A percentile compares a stretch with the other conserved stretches of the same genome.
Conservation (phyloP, 2,888 invertebrate species). For the Gymnocheta viridis region DNA sequence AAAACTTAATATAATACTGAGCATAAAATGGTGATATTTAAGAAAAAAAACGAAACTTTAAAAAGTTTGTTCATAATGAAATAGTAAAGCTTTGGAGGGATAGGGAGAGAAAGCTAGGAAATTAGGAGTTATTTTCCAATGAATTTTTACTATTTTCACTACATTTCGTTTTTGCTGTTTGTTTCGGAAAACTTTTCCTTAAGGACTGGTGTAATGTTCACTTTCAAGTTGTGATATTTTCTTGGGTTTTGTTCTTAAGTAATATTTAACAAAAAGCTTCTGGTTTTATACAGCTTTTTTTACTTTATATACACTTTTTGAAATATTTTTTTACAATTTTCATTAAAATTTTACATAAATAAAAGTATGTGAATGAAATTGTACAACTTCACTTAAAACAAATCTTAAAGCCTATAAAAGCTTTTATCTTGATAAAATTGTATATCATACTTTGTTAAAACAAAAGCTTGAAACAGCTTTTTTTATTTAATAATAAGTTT, state of each 20-base stretch:
- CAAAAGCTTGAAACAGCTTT: constrained; percentile 69
- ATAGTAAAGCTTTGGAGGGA: neutral
- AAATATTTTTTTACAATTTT: constrained; percentile 51
- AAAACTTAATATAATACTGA: constrained; percentile 82
- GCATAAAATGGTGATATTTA: constrained; percentile 75
- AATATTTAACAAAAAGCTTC: constrained; percentile 60
- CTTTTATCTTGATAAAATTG: constrained; percentile 60
- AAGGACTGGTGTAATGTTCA: constrained; percentile 21
- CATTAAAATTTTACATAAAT: constrained; percentile 46
- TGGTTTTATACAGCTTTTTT: constrained; percentile 41
- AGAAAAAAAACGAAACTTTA: constrained; percentile 34
- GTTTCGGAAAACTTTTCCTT: constrained; percentile 19
- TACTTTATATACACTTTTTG: constrained; percentile 68
- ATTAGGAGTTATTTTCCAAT: neutral
- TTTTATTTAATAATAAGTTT: constrained; percentile 49
- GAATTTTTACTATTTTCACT: constrained; percentile 66
- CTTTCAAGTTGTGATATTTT: constrained; percentile 24
- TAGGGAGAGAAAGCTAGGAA: neutral
- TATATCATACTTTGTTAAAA: constrained; percentile 46
- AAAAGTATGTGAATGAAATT: constrained; percentile 62
- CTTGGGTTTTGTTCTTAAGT: constrained; percentile 45
- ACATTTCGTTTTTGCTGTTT: constrained; percentile 38
- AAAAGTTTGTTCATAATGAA: constrained; percentile 20
- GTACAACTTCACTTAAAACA: constrained; percentile 56
- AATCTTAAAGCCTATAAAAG: constrained; percentile 63